Evolutionary conservation across 2,797 vertebrate species (phyloP), one percentile per base, ranked within the genome.

Genomic region (Dendrocincla tyrannina): DNA sequence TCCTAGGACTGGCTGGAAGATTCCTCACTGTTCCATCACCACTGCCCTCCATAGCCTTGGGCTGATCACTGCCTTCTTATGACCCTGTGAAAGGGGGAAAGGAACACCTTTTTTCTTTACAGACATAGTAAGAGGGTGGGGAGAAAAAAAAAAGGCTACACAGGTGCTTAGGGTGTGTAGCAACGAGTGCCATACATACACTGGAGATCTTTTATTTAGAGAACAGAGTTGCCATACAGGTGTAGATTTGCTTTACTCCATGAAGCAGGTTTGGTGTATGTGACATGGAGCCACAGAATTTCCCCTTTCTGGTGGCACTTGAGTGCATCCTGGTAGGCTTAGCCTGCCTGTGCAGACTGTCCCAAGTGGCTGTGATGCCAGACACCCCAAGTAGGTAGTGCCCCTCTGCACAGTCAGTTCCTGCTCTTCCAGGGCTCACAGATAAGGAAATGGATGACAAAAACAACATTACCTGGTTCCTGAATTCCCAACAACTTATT

Each of bases 311-410:
- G 19, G 11, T 16, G 37, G n/a, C 46, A 39, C 33, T 64, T 17
- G 39, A 6, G 17, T 42, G 33, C 47, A 74, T 33, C n/a, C 17
- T 2, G 2, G 50, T 3, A 52, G 32, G 10, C 30, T 94, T 30
- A 74, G 13, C 41, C 28, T 39, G 13, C 19, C 60, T 22, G 4
- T 12, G 33, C 13, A 5, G 49, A 32, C 62, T 64, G 39, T 17
- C 5, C 20, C 0, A 1, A 53, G n/a, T 8, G 15, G 33, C 47
- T 0, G 0, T 7, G 25, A 44, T 13, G 13, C 39, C 39, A 37
- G 11, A 35, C 11, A 13, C 35, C 27, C 18, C 27, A 25, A 14
- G 39, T 37, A 69, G 7, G 42, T 22, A 15, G 20, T 18, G 23
- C 3, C 22, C 22, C 50, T 59, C 52, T 35, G 19, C 35, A 14